Conservation (phyloP, 64 coral and sea anemone species). For the Actinia equina region DNA sequence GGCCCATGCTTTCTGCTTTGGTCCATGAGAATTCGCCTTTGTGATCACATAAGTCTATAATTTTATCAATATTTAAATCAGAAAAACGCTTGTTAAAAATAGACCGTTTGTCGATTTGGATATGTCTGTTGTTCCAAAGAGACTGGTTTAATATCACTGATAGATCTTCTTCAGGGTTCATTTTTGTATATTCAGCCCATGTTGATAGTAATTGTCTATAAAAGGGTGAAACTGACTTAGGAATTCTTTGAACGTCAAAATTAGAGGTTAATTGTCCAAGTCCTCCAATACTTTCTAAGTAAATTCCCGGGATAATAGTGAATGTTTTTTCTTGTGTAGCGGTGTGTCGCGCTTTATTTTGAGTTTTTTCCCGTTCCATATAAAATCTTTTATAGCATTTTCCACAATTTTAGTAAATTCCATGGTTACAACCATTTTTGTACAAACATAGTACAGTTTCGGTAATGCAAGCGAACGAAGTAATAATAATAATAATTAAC, state of each 20-base stretch:
- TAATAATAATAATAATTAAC: too few relatives aligned
- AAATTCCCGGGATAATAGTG: background rate
- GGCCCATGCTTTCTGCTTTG: too few relatives aligned
- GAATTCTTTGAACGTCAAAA: background rate
- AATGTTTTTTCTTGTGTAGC: background rate
- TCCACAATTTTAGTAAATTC: constrained; percentile 5
- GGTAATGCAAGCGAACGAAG: background rate
- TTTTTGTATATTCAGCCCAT: background rate
- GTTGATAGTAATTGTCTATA: background rate
- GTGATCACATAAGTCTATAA: too few relatives aligned
- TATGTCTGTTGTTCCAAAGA: background rate
- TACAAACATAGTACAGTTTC: constrained; percentile 8
- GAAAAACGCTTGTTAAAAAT: too few relatives aligned
- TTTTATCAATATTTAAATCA: too few relatives aligned
- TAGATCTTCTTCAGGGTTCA: background rate
- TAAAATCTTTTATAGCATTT: constrained; percentile 9
- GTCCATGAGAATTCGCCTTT: too few relatives aligned
- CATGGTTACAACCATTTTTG: background rate
- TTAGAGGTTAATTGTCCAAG: background rate
- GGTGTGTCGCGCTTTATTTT: constrained; percentile 3
- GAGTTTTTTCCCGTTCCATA: constrained; percentile 15
- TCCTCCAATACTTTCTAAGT: background rate
- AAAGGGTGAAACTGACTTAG: background rate
- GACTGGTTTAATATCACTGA: background rate
- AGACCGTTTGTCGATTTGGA: too few relatives aligned